Percentiles rank a stretch among this genome's conserved stretches.
phyloP scores from a whole-genome alignment of 2,797 vertebrate genomes.

The Melopsittacus undulatus region DNA sequence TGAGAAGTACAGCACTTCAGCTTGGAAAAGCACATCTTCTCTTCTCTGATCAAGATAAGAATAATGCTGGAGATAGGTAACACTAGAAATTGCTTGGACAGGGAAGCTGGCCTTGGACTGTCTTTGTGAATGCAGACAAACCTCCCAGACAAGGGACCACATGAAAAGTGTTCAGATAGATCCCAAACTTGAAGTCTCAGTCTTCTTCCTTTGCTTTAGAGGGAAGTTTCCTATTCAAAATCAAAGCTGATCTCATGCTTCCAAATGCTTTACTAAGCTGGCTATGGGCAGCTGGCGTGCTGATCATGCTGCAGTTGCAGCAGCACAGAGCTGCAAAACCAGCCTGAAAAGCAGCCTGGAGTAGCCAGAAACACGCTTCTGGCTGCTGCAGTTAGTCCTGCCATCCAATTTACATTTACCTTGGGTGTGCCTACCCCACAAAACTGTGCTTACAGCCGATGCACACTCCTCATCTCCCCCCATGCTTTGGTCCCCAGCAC shows the following conservation, averaged over 20 bases:
- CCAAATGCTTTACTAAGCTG: not conserved
- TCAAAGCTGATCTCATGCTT: not conserved
- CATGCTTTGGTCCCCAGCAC: accelerated
- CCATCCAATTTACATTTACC: not conserved
- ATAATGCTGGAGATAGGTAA: not conserved
- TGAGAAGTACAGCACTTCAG: not conserved
- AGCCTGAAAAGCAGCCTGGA: not conserved
- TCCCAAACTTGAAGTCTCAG: not conserved
- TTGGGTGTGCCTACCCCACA: not conserved
- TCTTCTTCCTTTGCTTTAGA: not conserved
- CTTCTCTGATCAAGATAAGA: not conserved
- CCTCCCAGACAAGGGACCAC: not conserved
- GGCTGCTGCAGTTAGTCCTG: not conserved
- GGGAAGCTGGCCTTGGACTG: not conserved
- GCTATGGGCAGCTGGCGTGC: not conserved
- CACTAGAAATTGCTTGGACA: not conserved
- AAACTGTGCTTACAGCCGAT: not conserved
- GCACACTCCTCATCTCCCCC: not conserved
- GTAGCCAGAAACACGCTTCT: not conserved
- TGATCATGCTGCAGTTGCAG: not conserved
- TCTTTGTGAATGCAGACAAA: not conserved
- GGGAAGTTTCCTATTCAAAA: not conserved
- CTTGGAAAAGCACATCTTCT: not conserved
- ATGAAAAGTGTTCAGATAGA: not conserved
- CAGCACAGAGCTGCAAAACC: not conserved